A percentile compares a stretch with the other conserved stretches of the same genome.
These are phyloP conservation scores for Neotragus pygmaeus DNA, from an alignment of 2,113 vertebrate genomes.

Conservation along the genomic window DNA sequence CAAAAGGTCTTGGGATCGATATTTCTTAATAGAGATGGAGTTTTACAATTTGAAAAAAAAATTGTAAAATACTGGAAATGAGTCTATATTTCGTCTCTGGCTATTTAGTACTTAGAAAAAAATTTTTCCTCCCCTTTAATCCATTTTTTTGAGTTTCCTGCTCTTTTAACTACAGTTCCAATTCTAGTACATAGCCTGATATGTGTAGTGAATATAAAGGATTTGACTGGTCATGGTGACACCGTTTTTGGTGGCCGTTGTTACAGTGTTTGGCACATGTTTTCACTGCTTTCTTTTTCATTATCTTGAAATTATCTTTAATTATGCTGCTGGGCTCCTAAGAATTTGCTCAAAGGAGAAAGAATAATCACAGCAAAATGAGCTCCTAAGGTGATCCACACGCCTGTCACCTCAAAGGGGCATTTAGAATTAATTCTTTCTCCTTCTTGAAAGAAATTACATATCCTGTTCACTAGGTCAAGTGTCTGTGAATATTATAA, in stretches of 20 bases:
- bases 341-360: constrained; percentile 6
- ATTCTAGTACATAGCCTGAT: not conserved
- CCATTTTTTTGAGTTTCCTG: not conserved
- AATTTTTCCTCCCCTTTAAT: not conserved
- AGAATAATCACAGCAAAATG: constrained; percentile 6
- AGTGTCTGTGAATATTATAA: not conserved
- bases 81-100: not conserved
- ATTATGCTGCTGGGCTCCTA: not conserved
- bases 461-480: not conserved
- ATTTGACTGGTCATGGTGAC: not conserved
- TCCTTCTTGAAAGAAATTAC: not conserved
- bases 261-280: not conserved
- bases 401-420: not conserved
- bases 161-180: not conserved
- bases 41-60: not conserved
- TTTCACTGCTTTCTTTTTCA: not conserved
- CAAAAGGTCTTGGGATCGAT: not conserved
- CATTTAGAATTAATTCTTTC: not conserved
- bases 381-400: not conserved
- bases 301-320: not conserved
- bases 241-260: not conserved
- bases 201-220: not conserved
- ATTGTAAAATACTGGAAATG: not conserved
- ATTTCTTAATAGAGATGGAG: not conserved
- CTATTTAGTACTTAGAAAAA: not conserved